Evolutionary conservation across 92 coral and sea anemone species (phyloP), one percentile per base, ranked within the genome.

Genomic region (Chrysogorgia sp.): DNA sequence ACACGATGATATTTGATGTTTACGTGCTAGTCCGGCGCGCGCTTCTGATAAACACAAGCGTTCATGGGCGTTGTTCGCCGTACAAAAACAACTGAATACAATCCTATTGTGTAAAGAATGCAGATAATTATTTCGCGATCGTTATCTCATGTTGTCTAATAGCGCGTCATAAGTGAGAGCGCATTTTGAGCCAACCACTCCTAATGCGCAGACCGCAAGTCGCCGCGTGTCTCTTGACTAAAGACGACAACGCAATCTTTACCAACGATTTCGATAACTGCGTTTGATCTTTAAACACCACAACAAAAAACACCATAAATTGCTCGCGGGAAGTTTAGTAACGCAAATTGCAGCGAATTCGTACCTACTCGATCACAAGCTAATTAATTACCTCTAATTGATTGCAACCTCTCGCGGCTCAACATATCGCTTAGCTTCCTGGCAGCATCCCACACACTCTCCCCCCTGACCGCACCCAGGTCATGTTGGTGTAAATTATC

Each of bases 381-480:
- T 50, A 96, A 96, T 96, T 96, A 91, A 96, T 96, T 92, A 96
- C 78, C 91, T 83, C 75, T 96, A 96, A 96, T 96, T 96, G 97
- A 96, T 91, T 92, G 87, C 97, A 96, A 88, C 90, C 84, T 78
- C 88, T 45, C 53, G 29, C 17, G 4, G 59, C 79, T 34, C 29
- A 56, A 49, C 63, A 20, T 49, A 59, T 34, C 40, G 63, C 10
- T 21, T 19, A 0, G 53, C 25, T 12, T 20, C 20, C 32, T 24
- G 1, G 28, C 22, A 32, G 21, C 43, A 29, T 41, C 33, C 37
- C 43, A 34, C 25, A 12, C 24, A 26, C 76, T 7, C 53, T 22
- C 58, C 79, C 79, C 79, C 79, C 79, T 25, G 17, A 34, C 48
- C 79, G 56, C 49, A 40, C 65, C 65, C 79, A 22, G 35, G 48